phyloP scores from a whole-genome alignment of 1,140 invertebrate genomes.

The Drosophila bocqueti region DNA sequence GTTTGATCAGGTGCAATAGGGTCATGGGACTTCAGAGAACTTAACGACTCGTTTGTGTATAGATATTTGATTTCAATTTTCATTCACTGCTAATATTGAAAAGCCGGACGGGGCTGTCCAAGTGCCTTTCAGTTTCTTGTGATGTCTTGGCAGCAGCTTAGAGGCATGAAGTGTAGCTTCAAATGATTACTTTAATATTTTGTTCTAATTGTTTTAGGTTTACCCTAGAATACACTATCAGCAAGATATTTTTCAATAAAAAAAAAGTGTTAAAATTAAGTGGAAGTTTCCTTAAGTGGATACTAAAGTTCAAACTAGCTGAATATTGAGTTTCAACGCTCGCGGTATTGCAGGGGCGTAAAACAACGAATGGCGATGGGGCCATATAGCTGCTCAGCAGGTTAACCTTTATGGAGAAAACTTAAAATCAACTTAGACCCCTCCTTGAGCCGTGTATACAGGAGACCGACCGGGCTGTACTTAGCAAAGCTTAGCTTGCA shows the following conservation, averaged over 20 bases:
- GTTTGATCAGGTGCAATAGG: conserved; percentile 23
- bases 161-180: not conserved
- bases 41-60: conserved; percentile 5
- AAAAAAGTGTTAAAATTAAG: conserved; percentile 36
- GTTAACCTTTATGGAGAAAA: conserved; percentile 72
- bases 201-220: not conserved
- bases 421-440: conserved; percentile 51
- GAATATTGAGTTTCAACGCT: conserved; percentile 52
- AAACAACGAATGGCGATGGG: conserved; percentile 44
- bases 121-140: not conserved
- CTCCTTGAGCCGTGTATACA: conserved; percentile 14
- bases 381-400: conserved; percentile 55
- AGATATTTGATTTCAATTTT: conserved; percentile 31
- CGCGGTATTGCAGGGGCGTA: conserved; percentile 40
- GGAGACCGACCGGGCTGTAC: not conserved
- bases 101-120: not conserved
- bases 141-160: not conserved
- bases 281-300: conserved; percentile 38
- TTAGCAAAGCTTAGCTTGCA: conserved; percentile 43
- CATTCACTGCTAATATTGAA: conserved; percentile 1
- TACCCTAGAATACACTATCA: not conserved
- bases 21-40: conserved; percentile 11
- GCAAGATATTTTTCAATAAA: conserved; percentile 27
- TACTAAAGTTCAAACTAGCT: conserved; percentile 59
- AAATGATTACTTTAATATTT: not conserved